Conservation (phyloP, 2,113 vertebrate genomes). For the Toxostoma redivivum region DNA sequence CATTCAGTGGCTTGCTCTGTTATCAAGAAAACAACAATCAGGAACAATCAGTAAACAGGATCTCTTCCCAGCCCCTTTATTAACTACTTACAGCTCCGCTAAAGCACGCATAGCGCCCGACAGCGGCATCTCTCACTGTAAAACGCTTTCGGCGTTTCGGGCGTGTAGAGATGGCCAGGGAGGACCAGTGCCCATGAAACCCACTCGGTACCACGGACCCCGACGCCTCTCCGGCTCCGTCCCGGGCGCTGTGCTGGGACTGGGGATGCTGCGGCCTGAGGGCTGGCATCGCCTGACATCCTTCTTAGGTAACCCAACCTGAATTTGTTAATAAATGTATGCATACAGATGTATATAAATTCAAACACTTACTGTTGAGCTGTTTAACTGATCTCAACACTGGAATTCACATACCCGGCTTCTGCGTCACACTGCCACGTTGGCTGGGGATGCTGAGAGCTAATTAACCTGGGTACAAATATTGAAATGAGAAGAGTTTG, state of each 20-base stretch:
- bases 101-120: background rate
- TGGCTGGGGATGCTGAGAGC: background rate
- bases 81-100: conserved; percentile 50
- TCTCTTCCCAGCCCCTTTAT: conserved; percentile 63
- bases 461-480: conserved; percentile 11
- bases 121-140: background rate
- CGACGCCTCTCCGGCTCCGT: accelerated
- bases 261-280: background rate
- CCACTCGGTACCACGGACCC: no score
- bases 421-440: background rate
- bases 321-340: background rate
- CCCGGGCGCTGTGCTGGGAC: accelerated
- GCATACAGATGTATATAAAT: background rate
- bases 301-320: background rate
- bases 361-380: conserved; percentile 30
- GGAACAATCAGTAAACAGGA: conserved; percentile 74
- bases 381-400: background rate
- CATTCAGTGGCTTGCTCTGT: conserved; percentile 74
- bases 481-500: conserved; percentile 25
- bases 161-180: no score
- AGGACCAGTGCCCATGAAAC: background rate
- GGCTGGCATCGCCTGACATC: background rate
- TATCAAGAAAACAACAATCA: conserved; percentile 83
- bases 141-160: background rate
- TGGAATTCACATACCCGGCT: background rate